A percentile compares a stretch with the other conserved stretches of the same genome.
Conservation (phyloP, 1,140 invertebrate species). For the Tigriopus japonicus region DNA sequence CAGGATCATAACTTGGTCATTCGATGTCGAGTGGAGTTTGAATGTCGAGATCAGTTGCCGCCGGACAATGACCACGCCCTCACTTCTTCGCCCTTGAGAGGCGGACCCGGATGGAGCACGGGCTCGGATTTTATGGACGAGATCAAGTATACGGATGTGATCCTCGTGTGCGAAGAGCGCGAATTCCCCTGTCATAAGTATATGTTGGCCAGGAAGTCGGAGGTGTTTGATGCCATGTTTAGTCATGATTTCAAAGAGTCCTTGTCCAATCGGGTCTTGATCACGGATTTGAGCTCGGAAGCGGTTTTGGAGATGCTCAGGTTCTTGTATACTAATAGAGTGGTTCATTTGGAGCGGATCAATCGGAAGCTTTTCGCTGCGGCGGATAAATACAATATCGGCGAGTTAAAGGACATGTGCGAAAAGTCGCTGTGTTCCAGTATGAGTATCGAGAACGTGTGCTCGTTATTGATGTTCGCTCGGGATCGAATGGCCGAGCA, state of each 20-base stretch:
- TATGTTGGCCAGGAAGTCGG: conserved; percentile 20
- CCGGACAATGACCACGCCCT: no score
- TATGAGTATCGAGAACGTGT: conserved; percentile 1
- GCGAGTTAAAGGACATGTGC: background rate
- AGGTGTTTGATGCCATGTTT: conserved; percentile 21
- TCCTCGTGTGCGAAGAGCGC: background rate
- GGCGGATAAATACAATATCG: conserved; percentile 4
- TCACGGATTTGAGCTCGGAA: conserved; percentile 15
- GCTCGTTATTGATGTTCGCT: background rate
- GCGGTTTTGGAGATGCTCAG: conserved; percentile 13
- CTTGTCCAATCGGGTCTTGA: conserved; percentile 9
- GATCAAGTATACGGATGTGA: background rate
- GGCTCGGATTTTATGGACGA: background rate
- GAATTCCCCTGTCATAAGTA: conserved; percentile 16
- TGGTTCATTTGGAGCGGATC: conserved; percentile 2
- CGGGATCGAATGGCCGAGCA: background rate
- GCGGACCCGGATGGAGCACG: no score
- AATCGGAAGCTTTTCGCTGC: conserved; percentile 3
- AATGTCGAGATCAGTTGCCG: background rate
- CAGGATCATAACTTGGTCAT: background rate
- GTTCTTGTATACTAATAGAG: conserved; percentile 16
- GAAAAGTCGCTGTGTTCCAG: background rate
- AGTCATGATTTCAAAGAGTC: conserved; percentile 17
- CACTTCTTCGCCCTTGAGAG: no score
- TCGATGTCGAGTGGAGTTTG: background rate